Base-by-base conservation (phyloP, 2,113 vertebrate genomes). In the Atrichornis clamosus region DNA sequence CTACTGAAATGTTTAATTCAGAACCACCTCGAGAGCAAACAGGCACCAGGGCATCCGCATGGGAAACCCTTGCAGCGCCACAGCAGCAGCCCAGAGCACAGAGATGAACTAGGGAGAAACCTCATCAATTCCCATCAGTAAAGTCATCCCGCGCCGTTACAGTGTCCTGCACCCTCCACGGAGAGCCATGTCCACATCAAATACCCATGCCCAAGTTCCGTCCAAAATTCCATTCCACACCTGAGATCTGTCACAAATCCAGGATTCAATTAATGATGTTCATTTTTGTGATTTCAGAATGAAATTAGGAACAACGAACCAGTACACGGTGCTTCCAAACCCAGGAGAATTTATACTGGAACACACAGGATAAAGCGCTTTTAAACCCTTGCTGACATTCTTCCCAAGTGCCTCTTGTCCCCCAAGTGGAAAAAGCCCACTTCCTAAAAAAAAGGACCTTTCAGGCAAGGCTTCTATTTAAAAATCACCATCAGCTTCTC, bases 231-330 rank as follows among this genome's bases (percentile, higher is more conserved):
- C 23, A 0, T 5, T 7, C 62, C 53, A 4, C 21, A 0, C 52
- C 32, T 0, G 6, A 33, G 67, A 58, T 33, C 52, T 0, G n/a
- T 3, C 26, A 1, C 58, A 6, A 75, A 79, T 5, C 7, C 3
- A 0, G 23, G 79, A 14, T 19, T 33, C 24, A 0, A 0, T 1
- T 12, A 9, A 20, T 0, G 30, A 1, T 0, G 21, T 1, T 13
- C 0, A 6, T 39, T 68, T 77, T 16, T 13, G 17, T 9, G 27
- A 41, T 15, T 20, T 22, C 32, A 4, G 41, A 37, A 58, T 6
- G 30, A 63, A 75, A 37, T 1, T 0, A 9, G 53, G 35, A 12
- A 7, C 0, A 75, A 32, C 0, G 33, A 62, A 15, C 4, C 58
- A 44, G 68, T 59, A 5, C 91, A 42, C 1, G 7, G 56, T 0